These are phyloP conservation scores for Coenobita brevimanus DNA, from an alignment of 1,140 invertebrate genomes.

Conservation along the genomic window DNA sequence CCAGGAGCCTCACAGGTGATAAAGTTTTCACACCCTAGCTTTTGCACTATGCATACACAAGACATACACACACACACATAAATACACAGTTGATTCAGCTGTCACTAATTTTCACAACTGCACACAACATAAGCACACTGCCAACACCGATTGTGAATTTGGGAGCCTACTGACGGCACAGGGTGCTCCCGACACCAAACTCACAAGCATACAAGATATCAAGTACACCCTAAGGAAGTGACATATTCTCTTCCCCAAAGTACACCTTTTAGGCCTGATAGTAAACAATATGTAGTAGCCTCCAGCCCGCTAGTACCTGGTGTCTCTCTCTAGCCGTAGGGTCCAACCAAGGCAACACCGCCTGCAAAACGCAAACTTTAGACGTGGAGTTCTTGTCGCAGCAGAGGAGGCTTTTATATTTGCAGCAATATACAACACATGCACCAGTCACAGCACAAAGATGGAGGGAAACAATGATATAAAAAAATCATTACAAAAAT, in stretches of 20 bases:
- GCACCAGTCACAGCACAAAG: constrained; percentile 66
- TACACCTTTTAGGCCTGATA: constrained; percentile 51
- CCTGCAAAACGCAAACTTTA: constrained; percentile 70
- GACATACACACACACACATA: no score
- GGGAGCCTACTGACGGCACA: not conserved
- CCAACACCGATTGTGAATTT: no score
- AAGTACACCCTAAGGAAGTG: constrained; percentile 32
- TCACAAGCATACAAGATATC: constrained; percentile 14
- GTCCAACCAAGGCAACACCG: constrained; percentile 56
- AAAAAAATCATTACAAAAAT: constrained; percentile 55
- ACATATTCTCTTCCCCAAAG: constrained; percentile 4
- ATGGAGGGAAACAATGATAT: constrained; percentile 33
- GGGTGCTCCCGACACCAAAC: not conserved
- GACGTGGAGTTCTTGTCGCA: constrained; percentile 53
- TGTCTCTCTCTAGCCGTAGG: constrained; percentile 58
- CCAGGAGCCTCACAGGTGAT: no score
- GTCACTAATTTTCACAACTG: no score
- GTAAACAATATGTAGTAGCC: constrained; percentile 56
- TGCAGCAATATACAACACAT: constrained; percentile 66
- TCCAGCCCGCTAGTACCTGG: constrained; percentile 66
- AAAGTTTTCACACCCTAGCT: no score
- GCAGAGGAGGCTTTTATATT: constrained; percentile 30
- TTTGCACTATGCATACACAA: no score
- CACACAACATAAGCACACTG: no score
- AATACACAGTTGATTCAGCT: no score